Conservation (phyloP, 2,888 invertebrate genomes). For the Hydriomena furcata region DNA sequence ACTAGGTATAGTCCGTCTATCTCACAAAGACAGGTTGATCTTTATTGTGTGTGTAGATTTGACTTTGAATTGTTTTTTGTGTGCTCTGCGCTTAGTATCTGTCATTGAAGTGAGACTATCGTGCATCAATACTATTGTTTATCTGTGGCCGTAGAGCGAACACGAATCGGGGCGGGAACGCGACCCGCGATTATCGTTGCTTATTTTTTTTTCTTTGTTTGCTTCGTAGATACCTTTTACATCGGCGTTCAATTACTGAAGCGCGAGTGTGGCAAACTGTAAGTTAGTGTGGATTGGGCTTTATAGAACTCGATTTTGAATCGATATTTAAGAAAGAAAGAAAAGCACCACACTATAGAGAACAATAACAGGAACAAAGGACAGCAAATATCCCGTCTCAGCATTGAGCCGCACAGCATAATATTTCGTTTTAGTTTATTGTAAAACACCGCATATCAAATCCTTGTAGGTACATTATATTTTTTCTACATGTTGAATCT, state of each 20-base stretch:
- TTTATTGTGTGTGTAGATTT: too few relatives aligned
- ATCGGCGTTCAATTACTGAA: conserved; percentile 81
- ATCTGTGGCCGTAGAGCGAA: conserved; percentile 43
- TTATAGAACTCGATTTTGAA: not conserved
- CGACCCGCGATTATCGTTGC: conserved; percentile 74
- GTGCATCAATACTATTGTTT: not conserved
- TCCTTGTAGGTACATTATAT: too few relatives aligned
- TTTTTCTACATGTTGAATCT: too few relatives aligned
- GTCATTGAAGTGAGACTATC: not conserved
- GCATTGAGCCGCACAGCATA: too few relatives aligned
- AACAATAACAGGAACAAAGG: too few relatives aligned
- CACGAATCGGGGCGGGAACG: conserved; percentile 62
- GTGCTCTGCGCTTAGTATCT: not conserved
- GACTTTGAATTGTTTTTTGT: not conserved
- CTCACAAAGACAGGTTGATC: too few relatives aligned
- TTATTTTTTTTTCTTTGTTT: conserved; percentile 54
- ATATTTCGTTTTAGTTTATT: too few relatives aligned
- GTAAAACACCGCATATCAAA: too few relatives aligned
- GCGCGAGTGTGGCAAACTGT: conserved; percentile 58
- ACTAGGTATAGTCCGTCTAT: too few relatives aligned
- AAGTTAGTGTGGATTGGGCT: conserved; percentile 50
- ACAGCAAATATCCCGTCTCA: too few relatives aligned
- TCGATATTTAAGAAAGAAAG: too few relatives aligned
- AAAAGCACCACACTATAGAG: too few relatives aligned
- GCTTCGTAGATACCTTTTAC: conserved; percentile 81